These are phyloP conservation scores for Cataglyphis hispanica DNA, from an alignment of 1,140 invertebrate species.

Conservation along the genomic window DNA sequence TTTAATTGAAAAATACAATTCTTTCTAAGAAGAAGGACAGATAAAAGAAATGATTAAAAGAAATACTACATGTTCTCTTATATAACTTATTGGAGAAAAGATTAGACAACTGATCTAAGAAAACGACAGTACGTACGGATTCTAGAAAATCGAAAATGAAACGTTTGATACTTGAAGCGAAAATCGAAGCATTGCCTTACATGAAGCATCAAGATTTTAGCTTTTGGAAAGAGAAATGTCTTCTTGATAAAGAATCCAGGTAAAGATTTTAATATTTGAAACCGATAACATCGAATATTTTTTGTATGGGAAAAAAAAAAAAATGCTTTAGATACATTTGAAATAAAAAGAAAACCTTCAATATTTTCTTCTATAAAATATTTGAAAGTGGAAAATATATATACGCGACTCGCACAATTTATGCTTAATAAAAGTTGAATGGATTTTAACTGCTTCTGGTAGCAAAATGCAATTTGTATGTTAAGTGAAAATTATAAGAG, in stretches of 20 bases:
- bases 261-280: slow-evolving; percentile 7
- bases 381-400: neutral
- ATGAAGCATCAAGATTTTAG: slow-evolving; percentile 5
- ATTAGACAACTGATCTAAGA: slow-evolving; percentile 7
- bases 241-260: slow-evolving; percentile 13
- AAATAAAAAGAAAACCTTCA: neutral
- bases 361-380: neutral
- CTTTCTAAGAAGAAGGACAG: neutral
- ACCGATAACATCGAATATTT: neutral
- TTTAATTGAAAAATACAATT: slow-evolving; percentile 8
- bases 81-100: neutral
- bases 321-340: neutral
- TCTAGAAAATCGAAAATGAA: slow-evolving; percentile 6
- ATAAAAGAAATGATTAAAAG: neutral
- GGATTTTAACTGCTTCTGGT: neutral
- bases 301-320: neutral
- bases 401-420: neutral
- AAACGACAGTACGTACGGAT: neutral
- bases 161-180: slow-evolving; percentile 7
- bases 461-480: neutral
- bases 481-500: slow-evolving; percentile 26
- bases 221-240: slow-evolving; percentile 1
- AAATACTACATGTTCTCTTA: neutral
- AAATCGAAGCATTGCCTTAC: slow-evolving; percentile 5
- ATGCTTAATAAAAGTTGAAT: neutral